These are phyloP conservation scores for Sisyra nigra DNA, from an alignment of 2,888 invertebrate genomes.

Conservation along the genomic window DNA sequence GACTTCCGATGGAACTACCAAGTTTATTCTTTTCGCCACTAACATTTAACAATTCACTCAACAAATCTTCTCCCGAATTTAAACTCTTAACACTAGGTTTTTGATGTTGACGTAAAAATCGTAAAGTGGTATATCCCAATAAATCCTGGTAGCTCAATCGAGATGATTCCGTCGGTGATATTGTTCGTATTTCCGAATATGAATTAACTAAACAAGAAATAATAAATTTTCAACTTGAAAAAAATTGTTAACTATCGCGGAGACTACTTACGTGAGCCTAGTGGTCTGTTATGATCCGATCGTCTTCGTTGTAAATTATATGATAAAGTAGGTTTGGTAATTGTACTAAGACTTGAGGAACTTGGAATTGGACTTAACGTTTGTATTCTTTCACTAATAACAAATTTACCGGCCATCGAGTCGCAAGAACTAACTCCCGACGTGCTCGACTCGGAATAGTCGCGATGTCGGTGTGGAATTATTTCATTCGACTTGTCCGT, in stretches of 20 bases:
- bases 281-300: slow-evolving; percentile 33
- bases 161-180: slow-evolving; percentile 34
- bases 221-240: too few relatives aligned
- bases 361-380: slow-evolving; percentile 82
- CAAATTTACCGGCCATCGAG: slow-evolving; percentile 45
- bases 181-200: slow-evolving; percentile 33
- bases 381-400: slow-evolving; percentile 52
- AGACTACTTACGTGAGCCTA: slow-evolving; percentile 7
- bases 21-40: slow-evolving; percentile 7
- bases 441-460: slow-evolving; percentile 60
- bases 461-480: slow-evolving; percentile 32
- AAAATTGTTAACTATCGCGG: too few relatives aligned
- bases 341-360: slow-evolving; percentile 45
- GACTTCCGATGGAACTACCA: slow-evolving; percentile 10
- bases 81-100: slow-evolving; percentile 40
- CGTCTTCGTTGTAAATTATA: slow-evolving; percentile 23
- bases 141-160: slow-evolving; percentile 58
- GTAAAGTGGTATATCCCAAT: slow-evolving; percentile 57
- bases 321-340: slow-evolving; percentile 18
- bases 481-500: slow-evolving; percentile 12
- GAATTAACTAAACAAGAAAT: slow-evolving; percentile 28
- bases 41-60: not conserved
- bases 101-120: slow-evolving; percentile 47
- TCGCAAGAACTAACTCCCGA: slow-evolving; percentile 73
- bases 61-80: slow-evolving; percentile 37